These are phyloP conservation scores for Petrocephalus microphthalmus DNA, from an alignment of 2,113 vertebrate genomes.

Conservation along the genomic window DNA sequence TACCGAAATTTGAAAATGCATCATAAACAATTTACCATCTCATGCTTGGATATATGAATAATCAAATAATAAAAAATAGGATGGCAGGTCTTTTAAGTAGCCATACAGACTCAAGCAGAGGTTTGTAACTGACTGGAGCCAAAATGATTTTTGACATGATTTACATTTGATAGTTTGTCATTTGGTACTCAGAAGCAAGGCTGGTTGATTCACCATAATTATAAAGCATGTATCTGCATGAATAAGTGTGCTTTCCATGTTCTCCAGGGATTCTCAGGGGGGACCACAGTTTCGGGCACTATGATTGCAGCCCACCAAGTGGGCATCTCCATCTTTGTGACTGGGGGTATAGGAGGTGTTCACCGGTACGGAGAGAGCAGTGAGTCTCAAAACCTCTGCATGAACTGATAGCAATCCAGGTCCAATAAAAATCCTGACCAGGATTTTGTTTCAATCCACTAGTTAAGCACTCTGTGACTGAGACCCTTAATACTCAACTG, in stretches of 20 bases:
- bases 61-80: neutral
- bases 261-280: conserved; percentile 72
- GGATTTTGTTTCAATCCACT: no score
- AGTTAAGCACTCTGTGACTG: no score
- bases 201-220: neutral
- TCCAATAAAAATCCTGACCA: no score
- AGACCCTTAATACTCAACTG: no score
- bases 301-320: conserved; percentile 76
- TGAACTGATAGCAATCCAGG: neutral
- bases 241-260: conserved; percentile 5
- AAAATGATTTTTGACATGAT: neutral
- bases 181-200: neutral
- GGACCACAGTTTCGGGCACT: conserved; percentile 80
- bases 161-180: neutral
- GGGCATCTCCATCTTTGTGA: conserved; percentile 78
- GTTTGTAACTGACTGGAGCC: neutral
- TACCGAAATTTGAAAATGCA: neutral
- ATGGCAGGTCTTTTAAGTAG: neutral
- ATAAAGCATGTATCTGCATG: neutral
- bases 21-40: neutral
- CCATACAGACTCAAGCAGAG: neutral
- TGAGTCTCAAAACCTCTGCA: conserved; percentile 46
- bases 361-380: conserved; percentile 77
- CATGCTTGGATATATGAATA: neutral
- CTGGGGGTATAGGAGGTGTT: conserved; percentile 81